phyloP scores from a whole-genome alignment of 30 jellyfish, hydroid and myxozoan species.

The Sanderia malayensis region DNA sequence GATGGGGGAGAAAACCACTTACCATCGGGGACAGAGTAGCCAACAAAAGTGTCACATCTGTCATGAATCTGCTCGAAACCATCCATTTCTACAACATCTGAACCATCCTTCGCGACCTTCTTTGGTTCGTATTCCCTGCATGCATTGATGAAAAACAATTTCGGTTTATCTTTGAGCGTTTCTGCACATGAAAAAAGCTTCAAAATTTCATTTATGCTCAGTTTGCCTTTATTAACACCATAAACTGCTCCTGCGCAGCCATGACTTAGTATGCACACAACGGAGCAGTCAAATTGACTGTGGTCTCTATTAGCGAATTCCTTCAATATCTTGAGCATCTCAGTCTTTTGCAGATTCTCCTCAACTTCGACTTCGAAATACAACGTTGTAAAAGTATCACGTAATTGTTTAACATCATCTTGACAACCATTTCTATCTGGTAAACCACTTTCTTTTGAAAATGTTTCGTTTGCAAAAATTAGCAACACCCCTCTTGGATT shows the following conservation, averaged over 20 bases:
- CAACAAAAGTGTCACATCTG: neutral
- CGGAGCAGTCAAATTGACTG: neutral
- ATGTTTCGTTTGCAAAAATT: neutral
- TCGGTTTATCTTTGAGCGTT: neutral
- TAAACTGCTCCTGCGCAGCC: constrained; percentile 5
- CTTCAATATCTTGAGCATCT: neutral
- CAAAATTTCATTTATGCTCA: neutral
- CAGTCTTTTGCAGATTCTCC: neutral
- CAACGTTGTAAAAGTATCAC: neutral
- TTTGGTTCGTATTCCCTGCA: neutral
- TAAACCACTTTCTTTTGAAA: neutral
- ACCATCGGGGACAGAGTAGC: neutral
- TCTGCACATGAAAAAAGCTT: neutral
- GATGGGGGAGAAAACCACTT: no score
- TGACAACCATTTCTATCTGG: neutral
- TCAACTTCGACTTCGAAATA: neutral
- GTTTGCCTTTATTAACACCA: neutral
- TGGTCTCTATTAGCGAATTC: neutral
- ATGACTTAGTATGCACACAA: neutral
- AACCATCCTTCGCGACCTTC: neutral
- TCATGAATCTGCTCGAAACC: neutral
- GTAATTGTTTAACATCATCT: neutral
- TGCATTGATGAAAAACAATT: neutral
- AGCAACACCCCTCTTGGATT: neutral
- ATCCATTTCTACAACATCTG: no score